Evolutionary conservation across 2,113 vertebrate genomes (phyloP), one percentile per base, ranked within the genome.

Genomic region (Macquaria australasica): DNA sequence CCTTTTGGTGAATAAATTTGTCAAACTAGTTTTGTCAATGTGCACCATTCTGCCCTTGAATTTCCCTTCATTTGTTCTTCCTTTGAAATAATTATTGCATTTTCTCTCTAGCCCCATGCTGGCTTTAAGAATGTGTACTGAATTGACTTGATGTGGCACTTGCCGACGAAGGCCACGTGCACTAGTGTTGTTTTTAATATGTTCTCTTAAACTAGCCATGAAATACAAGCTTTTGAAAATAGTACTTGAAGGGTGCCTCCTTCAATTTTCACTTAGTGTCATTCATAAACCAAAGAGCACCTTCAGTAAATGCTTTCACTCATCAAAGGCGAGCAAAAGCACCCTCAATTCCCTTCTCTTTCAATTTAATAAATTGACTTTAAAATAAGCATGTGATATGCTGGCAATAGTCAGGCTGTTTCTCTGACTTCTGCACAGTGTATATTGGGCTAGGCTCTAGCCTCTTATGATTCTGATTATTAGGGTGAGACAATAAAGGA

Each of bases 191-290:
- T 83, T 83, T 84, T 82, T 82, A 87, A 68, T 78, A 51, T 39
- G 66, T 74, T 84, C 58, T 50, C 67, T 72, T 55, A 73, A 87
- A 73, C 56, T 81, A 72, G 28, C 62, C 75, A 41, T 88, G 87
- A 77, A 77, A 59, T 82, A 68, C 80, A 84, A 75, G 77, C 85
- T 78, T 84, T 88, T 86, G 55, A 81, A 82, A 84, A 62, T 77
- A 72, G 51, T 51, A 72, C 68, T 79, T 82, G 70, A 87, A 87
- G 34, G 37, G 41, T 77, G 69, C 59, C 83, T 82, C 62, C 76
- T 84, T 84, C 81, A 83, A 37, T 83, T 86, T 78, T 71, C 66
- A 76, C 63, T 58, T 45, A 45, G 66, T 12, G 10, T 45, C 41
- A 34, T 73, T 81, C 25, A 73, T 70, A 79, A 89, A 84, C 14